Conservation (phyloP, 2,797 vertebrate genomes). For the Tragopan temminckii region DNA sequence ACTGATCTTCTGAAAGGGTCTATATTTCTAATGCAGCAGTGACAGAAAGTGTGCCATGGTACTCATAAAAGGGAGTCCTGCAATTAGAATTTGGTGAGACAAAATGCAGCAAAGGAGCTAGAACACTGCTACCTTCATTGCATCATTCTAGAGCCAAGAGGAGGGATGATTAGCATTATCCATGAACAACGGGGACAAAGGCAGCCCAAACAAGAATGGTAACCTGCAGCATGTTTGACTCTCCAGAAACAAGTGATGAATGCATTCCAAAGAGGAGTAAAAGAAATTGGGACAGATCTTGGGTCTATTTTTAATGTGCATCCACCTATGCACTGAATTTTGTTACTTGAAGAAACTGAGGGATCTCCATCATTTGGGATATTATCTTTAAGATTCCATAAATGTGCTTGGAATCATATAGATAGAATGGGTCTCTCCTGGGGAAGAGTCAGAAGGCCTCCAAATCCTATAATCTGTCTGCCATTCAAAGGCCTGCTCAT, state of each 20-base stretch:
- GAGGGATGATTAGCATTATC: neutral
- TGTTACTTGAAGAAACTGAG: conserved; percentile 36
- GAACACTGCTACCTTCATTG: neutral
- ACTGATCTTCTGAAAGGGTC: neutral
- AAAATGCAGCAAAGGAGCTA: neutral
- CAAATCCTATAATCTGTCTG: neutral
- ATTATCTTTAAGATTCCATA: conserved; percentile 4
- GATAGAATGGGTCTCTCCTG: neutral
- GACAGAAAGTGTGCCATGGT: neutral
- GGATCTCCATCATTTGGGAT: neutral
- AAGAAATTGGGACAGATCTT: neutral
- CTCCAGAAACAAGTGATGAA: neutral
- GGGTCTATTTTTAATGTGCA: neutral
- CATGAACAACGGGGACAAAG: neutral
- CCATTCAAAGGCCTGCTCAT: neutral
- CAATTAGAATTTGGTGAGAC: neutral
- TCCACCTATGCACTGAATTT: rapidly evolving
- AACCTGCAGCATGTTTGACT: neutral
- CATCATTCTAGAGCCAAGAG: neutral
- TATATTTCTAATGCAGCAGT: conserved; percentile 29
- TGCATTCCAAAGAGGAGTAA: neutral
- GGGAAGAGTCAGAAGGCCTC: neutral
- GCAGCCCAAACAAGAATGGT: neutral
- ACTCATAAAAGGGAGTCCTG: neutral
- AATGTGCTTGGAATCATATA: neutral